Evolutionary conservation across 1,140 invertebrate species (phyloP), one percentile per base, ranked within the genome.

Genomic region (Monochamus saltuarius): DNA sequence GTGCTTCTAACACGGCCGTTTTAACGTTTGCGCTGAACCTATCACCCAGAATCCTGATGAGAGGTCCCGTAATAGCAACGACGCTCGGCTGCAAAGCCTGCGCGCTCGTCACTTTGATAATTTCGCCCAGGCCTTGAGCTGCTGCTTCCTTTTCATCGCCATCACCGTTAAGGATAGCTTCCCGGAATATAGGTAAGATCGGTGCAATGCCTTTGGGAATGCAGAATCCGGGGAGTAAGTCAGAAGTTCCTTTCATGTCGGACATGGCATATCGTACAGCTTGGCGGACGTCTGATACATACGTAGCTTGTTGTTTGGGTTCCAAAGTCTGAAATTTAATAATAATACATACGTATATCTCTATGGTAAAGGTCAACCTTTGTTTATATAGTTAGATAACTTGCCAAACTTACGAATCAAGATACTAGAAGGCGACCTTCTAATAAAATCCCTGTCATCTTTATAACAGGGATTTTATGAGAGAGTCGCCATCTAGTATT

Each of bases 21-120:
- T 99, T 99, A 0, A 99, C 92, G 69, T 88, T 92, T 72, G 89
- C 87, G 62, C 89, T 91, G 75, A 97, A 98, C 47, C 97, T 83
- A 78, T 99, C 97, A 17, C 97, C 96, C 10, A 99, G 84, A 73
- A 99, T 97, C 69, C 97, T 85, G 79, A 99, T 99, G 11, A 99
- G 82, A 0, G 97, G 97, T 7, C 97, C 97, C 17, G 97, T 98
- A 63, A 99, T 96, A 71, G 96, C 91, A 35, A 99, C 89, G 1
- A 99, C 95, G 46, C 94, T 97, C 1, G 94, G 90, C 76, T 97
- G 95, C 14, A 99, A 78, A 6, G 95, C 93, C 45, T 86, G 80
- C 0, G 91, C 83, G 62, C 86, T 91, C 0, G 95, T 95, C 36
- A 97, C 77, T 64, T 85, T 85, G 66, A 99, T 97, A 1, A 98